Evolutionary conservation across 2,113 vertebrate genomes (phyloP).

Genomic region (Heterotis niloticus): DNA sequence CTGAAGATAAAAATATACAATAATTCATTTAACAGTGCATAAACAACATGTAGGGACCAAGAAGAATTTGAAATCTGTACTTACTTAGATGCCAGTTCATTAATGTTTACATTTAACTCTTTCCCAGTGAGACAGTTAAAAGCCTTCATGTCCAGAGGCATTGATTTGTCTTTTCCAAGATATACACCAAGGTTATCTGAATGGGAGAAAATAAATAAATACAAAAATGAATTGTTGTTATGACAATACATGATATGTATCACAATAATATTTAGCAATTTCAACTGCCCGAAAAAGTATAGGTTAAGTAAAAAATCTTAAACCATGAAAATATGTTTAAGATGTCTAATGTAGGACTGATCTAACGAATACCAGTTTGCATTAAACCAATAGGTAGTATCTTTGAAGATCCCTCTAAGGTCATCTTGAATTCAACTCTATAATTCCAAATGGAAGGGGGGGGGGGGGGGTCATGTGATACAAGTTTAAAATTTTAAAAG

Average conservation of each 20-base stretch:
- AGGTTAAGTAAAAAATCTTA: no score
- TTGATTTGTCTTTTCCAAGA: not conserved
- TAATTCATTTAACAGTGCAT: not conserved
- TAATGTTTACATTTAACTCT: not conserved
- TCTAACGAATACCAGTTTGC: no score
- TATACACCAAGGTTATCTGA: slow-evolving; percentile 47
- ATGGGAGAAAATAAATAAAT: not conserved
- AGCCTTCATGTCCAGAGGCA: not conserved
- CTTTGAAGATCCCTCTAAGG: no score
- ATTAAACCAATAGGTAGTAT: no score
- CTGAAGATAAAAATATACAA: slow-evolving; percentile 30
- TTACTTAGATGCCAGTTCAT: slow-evolving; percentile 47
- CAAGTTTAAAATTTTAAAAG: no score
- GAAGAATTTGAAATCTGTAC: slow-evolving; percentile 2
- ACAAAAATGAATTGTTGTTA: not conserved
- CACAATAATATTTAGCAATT: not conserved
- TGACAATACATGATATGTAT: not conserved
- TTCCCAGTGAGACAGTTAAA: slow-evolving; percentile 39
- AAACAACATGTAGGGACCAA: not conserved
- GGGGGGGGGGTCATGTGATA: no score
- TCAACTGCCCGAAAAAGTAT: no score
- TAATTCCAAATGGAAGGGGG: no score
- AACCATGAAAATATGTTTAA: no score
- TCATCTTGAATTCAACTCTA: no score
- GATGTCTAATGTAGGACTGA: no score